Base-by-base conservation (phyloP, 1,140 invertebrate species). In the Halyomorpha halys region DNA sequence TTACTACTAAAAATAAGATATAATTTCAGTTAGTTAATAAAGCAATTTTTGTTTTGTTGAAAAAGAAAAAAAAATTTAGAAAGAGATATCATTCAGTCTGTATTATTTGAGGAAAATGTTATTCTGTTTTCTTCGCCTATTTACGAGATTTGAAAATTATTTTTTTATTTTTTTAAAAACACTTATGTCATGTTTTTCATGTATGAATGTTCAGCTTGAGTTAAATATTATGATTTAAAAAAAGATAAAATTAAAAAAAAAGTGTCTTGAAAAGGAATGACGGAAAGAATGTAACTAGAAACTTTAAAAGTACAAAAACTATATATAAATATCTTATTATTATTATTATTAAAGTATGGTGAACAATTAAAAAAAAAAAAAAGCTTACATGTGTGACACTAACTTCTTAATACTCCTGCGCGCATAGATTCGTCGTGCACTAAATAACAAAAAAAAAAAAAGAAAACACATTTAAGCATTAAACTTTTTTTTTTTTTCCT, bases 311-410 rank as follows among this genome's bases (percentile, higher is more conserved):
- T 56, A 56, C 53, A 56, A 56, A 56, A 56, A 23, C 23, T 49
- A 19, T 18, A 49, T 19, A 49, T 49, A 19, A 21, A 49, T 23
- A 25, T 23, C 11, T 56, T 56, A 56, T 56, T 56, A 23, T 30
- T 30, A 30, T 30, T 30, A 30, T 39, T 23, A 56, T 56, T 23
- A 11, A 56, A 56, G 53, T 56, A 56, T 56, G 53, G 27, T 23
- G 23, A 56, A 25, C 18, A 56, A 21, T 56, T 19, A 49, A 49
- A 49, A 49, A 49, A 19, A 47, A 47, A 49, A 49, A 56, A 25
- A 56, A 56, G 53, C 23, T 56, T 56, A 56, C 47, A 49, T 23
- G 53, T 56, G 53, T 56, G 53, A 56, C 53, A 56, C 53, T 56
- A 56, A 56, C 23, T 56, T 56, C 23, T 21, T 56, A 56, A 56